Evolutionary conservation across 2,888 invertebrate species (phyloP), one percentile per base, ranked within the genome.

Genomic region (Euplexia lucipara): DNA sequence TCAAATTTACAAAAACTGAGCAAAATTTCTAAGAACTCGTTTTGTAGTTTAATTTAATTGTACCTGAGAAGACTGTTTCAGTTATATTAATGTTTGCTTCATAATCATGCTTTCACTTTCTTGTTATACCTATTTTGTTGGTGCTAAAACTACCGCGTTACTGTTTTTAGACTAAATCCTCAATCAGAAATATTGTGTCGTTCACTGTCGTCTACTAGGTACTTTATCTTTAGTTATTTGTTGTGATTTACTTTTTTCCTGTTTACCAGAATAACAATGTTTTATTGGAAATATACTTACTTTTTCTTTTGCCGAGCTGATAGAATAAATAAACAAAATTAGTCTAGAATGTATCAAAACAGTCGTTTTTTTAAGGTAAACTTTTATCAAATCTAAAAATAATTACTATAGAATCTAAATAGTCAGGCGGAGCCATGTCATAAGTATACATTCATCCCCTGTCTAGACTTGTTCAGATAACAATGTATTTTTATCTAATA

Each of bases 381-480:
- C 22, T 42, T 30, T 35, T 8, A 3, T 1, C 1, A 58, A 67
- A 30, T 53, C 32, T 45, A 45, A 42, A 51, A 54, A 26, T 39
- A 44, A 34, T 48, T 7, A 4, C 9, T 32, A 9, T 10, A 4
- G 10, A 30, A 69, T 39, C 12, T 6, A 62, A 58, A 53, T 41
- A 34, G n/a, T 14, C 51, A 57, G 51, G 54, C 57, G 20, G n/a
- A 58, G 37, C 18, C 60, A 12, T 20, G 37, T 32, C 16, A 64
- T 22, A 45, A 47, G 61, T 45, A 49, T 57, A 64, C 45, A 70
- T 39, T 22, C 16, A 63, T 54, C 16, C 52, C 39, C 48, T 52
- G 75, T 70, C 79, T 72, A 72, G 75, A 81, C 70, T 52, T 42
- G 49, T 41, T 41, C 9, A 26, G 73, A 76, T 70, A 79, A 56